Evolutionary conservation across 2,113 vertebrate genomes (phyloP), one percentile per base, ranked within the genome.

Genomic region (Corythoichthys intestinalis): DNA sequence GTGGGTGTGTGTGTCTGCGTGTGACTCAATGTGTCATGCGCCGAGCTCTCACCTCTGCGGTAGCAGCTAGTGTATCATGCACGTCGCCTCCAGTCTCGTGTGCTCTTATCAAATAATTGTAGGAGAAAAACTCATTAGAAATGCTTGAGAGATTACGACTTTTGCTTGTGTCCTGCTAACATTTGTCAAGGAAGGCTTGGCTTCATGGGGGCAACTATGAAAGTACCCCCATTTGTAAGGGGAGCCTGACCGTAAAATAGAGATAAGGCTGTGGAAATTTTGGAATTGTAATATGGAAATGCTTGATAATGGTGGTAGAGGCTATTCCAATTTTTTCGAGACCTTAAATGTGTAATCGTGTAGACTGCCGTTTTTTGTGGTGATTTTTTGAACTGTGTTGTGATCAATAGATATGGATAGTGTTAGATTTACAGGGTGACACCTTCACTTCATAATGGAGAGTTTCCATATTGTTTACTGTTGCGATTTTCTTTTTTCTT

Each of bases 71-170:
- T 90, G 82, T 89, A 92, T 91, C 90, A 90, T 87, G 81, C 78
- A 80, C 69, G 81, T 78, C 76, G 91, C 92, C 90, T 88, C 77
- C 87, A 90, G 91, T 89, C 75, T 86, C 87, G 88, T 90, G 87
- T 87, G 85, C 86, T 91, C 90, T 92, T 93, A 93, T 93, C 92
- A 93, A 92, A 93, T 92, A 92, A 93, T 92, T 91, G 91, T 92
- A 69, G 88, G 87, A 89, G 91, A 92, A 92, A 92, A 92, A 92
- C 90, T 92, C 90, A 93, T 93, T 92, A 92, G 91, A 91, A 92
- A 92, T 92, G 91, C 91, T 91, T 90, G 89, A 90, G 85, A 92
- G 90, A 93, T 93, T 93, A 90, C 64, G 65, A 82, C 82, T 84
- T 89, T 90, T 89, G 85, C 83, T 77, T 85, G 81, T 86, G 78